Percentiles rank a stretch among this genome's conserved stretches.
Evolutionary conservation across 2,888 invertebrate genomes (phyloP).

Genomic region (Microplitis manilae): DNA sequence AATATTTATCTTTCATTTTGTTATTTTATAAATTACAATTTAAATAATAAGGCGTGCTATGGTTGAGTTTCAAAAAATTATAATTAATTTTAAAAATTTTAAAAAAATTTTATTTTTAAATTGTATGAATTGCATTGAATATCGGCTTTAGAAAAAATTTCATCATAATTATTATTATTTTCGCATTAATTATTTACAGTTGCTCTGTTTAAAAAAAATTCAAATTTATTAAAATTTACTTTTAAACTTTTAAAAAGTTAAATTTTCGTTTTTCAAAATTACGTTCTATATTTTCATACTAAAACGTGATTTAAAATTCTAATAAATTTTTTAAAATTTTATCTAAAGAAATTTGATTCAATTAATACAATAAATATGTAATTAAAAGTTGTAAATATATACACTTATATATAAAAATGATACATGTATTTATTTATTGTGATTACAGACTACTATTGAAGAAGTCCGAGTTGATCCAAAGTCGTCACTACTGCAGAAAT

Average conservation of each 20-base stretch:
- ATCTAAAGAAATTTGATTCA: background rate
- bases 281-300: background rate
- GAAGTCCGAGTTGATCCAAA: constrained; percentile 85
- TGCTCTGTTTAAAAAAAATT: background rate
- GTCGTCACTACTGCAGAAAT: constrained; percentile 88
- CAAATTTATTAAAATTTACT: background rate
- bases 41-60: background rate
- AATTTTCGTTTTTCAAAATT: no score
- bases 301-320: background rate
- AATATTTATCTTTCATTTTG: constrained; percentile 7
- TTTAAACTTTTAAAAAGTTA: background rate
- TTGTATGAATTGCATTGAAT: constrained; percentile 2
- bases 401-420: background rate
- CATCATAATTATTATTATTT: background rate
- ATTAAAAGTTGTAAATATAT: no score
- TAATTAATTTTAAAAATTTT: background rate
- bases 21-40: background rate
- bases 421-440: constrained; percentile 28
- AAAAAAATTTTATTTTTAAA: background rate
- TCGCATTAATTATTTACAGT: background rate
- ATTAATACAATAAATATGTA: background rate
- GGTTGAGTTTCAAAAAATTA: background rate
- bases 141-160: background rate
- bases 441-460: constrained; percentile 81
- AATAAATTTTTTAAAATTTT: background rate